These are phyloP conservation scores for Tuberolachnus salignus DNA, from an alignment of 2,888 invertebrate species.

Conservation along the genomic window DNA sequence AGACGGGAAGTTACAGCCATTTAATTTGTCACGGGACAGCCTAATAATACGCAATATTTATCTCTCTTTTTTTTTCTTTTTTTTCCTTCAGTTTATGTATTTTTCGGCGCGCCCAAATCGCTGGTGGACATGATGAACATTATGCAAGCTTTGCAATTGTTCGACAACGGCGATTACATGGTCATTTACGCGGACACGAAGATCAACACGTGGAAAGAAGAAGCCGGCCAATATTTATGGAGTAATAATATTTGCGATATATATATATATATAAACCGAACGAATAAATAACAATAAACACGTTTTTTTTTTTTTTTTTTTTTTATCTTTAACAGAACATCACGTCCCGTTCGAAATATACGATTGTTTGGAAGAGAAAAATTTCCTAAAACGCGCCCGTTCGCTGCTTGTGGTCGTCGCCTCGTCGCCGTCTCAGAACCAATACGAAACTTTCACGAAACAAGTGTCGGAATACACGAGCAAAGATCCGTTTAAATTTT, in stretches of 20 bases:
- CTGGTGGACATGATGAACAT: slow-evolving; percentile 89
- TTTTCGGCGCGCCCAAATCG: slow-evolving; percentile 84
- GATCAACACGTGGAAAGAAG: slow-evolving; percentile 75
- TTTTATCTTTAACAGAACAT: background rate
- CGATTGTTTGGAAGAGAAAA: slow-evolving; percentile 68
- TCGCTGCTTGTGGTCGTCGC: slow-evolving; percentile 88
- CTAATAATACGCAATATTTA: slow-evolving; percentile 22
- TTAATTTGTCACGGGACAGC: no score
- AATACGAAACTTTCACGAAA: slow-evolving; percentile 78
- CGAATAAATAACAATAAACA: no score
- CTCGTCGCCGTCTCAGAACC: slow-evolving; percentile 75
- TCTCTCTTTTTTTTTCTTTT: background rate
- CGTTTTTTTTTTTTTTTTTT: slow-evolving; percentile 47
- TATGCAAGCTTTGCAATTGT: slow-evolving; percentile 86
- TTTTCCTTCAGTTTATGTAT: slow-evolving; percentile 80
- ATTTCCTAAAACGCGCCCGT: slow-evolving; percentile 74
- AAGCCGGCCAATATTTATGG: slow-evolving; percentile 81
- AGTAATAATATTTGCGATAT: slow-evolving; percentile 64
- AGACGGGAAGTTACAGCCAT: no score
- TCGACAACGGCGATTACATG: slow-evolving; percentile 92
- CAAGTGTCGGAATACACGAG: slow-evolving; percentile 80
- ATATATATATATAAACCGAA: no score
- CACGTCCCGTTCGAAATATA: background rate
- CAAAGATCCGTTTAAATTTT: slow-evolving; percentile 81
- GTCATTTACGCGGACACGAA: slow-evolving; percentile 93